phyloP scores from a whole-genome alignment of 2,888 invertebrate species.

The Camponotus fellah region DNA sequence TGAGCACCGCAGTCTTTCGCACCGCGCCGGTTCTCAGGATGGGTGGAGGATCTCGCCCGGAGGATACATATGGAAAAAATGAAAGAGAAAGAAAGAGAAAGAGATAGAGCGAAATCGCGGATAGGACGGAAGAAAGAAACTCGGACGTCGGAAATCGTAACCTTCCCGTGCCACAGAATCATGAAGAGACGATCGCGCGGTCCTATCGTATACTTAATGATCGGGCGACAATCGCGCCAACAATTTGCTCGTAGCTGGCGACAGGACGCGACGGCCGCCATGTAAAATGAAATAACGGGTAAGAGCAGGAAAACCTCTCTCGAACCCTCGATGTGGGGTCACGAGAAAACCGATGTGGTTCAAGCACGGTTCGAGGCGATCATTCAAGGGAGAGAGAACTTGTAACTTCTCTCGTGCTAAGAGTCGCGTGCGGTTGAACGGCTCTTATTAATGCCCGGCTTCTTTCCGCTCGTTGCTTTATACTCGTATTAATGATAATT shows the following conservation, averaged over 20 bases:
- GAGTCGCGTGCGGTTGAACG: constrained; percentile 50
- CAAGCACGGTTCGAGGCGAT: constrained; percentile 51
- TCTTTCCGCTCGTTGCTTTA: constrained; percentile 38
- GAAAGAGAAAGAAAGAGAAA: constrained; percentile 3
- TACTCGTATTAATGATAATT: constrained; percentile 49
- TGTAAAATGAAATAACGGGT: constrained; percentile 50
- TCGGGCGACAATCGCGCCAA: constrained; percentile 77
- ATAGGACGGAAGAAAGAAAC: constrained; percentile 32
- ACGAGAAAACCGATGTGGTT: constrained; percentile 65
- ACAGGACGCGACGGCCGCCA: constrained; percentile 51
- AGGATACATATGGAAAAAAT: constrained; percentile 38
- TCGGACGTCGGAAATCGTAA: constrained; percentile 70
- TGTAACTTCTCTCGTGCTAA: constrained; percentile 29
- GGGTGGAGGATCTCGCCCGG: constrained; percentile 58
- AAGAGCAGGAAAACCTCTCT: constrained; percentile 45
- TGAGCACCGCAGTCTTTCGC: constrained; percentile 61
- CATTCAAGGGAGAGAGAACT: constrained; percentile 33
- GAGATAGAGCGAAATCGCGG: constrained; percentile 25
- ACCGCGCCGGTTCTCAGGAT: constrained; percentile 50
- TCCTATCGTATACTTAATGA: constrained; percentile 71
- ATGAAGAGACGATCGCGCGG: constrained; percentile 56
- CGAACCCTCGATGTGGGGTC: constrained; percentile 54
- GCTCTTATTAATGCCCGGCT: constrained; percentile 39
- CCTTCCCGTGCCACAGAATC: constrained; percentile 61
- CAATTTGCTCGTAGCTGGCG: constrained; percentile 76